These are phyloP conservation scores for Polia nebulosa DNA, from an alignment of 2,888 invertebrate genomes.

Conservation along the genomic window DNA sequence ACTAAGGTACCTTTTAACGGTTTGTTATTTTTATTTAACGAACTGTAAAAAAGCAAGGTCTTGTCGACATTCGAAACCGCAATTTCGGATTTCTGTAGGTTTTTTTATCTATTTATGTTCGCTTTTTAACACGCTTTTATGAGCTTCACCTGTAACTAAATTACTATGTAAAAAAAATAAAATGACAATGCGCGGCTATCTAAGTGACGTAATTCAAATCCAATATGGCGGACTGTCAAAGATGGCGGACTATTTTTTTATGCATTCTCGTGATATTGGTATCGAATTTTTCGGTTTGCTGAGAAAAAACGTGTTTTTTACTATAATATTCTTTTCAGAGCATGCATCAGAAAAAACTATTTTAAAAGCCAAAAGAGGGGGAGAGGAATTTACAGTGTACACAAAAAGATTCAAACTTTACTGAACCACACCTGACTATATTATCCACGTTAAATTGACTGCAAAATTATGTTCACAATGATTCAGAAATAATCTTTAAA, in stretches of 20 bases:
- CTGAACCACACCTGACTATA: background rate
- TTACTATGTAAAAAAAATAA: no score
- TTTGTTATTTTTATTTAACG: conserved; percentile 33
- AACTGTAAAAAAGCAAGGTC: conserved; percentile 12
- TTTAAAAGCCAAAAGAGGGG: conserved; percentile 74
- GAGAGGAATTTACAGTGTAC: conserved; percentile 72
- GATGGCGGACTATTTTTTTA: no score
- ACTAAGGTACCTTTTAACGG: conserved; percentile 2
- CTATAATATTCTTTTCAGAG: conserved; percentile 63
- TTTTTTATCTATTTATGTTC: no score
- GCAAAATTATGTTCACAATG: conserved; percentile 17
- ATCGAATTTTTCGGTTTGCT: no score
- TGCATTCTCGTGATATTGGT: no score
- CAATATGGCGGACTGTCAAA: no score
- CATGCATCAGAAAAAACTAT: conserved; percentile 63
- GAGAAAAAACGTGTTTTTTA: no score
- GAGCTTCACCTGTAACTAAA: no score
- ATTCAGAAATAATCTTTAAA: conserved; percentile 27
- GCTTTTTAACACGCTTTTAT: no score
- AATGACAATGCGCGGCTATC: no score
- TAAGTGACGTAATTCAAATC: no score
- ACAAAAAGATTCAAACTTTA: conserved; percentile 79
- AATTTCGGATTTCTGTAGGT: conserved; percentile 12
- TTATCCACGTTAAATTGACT: background rate
- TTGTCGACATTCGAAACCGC: background rate